A percentile compares a stretch with the other conserved stretches of the same genome.
These are phyloP conservation scores for Pararge aegeria DNA, from an alignment of 1,140 invertebrate genomes.

Conservation along the genomic window DNA sequence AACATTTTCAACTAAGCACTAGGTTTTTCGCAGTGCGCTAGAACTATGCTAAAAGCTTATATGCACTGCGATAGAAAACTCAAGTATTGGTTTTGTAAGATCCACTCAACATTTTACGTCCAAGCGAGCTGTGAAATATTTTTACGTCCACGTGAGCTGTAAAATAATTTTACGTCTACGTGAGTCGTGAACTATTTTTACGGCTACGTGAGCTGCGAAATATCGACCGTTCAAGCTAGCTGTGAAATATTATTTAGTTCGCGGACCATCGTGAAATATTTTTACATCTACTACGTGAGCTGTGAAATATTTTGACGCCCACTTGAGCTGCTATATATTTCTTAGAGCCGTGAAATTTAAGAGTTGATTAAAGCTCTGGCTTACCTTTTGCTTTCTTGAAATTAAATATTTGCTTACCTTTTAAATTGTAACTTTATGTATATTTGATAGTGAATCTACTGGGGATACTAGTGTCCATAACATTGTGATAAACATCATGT, in stretches of 20 bases:
- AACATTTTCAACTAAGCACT: constrained; percentile 67
- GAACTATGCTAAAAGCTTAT: background rate
- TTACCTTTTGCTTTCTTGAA: constrained; percentile 71
- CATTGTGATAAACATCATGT: constrained; percentile 77
- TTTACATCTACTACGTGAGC: no score
- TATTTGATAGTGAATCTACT: constrained; percentile 70
- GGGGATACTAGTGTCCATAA: constrained; percentile 66
- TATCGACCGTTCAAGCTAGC: background rate
- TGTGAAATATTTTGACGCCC: no score
- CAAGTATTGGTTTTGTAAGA: background rate
- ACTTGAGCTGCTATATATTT: no score
- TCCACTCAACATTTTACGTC: no score
- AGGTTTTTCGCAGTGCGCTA: constrained; percentile 43
- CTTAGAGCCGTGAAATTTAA: no score
- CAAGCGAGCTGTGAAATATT: no score
- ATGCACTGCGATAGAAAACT: background rate
- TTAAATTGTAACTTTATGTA: constrained; percentile 71
- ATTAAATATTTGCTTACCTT: constrained; percentile 59
- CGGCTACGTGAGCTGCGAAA: background rate
- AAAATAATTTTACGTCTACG: background rate
- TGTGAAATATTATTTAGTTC: no score
- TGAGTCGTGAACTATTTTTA: background rate
- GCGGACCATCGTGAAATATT: no score
- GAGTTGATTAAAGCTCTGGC: no score
- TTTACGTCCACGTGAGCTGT: background rate